Base-by-base conservation (phyloP, 2,888 invertebrate genomes). In the Horisme vitalbata region DNA sequence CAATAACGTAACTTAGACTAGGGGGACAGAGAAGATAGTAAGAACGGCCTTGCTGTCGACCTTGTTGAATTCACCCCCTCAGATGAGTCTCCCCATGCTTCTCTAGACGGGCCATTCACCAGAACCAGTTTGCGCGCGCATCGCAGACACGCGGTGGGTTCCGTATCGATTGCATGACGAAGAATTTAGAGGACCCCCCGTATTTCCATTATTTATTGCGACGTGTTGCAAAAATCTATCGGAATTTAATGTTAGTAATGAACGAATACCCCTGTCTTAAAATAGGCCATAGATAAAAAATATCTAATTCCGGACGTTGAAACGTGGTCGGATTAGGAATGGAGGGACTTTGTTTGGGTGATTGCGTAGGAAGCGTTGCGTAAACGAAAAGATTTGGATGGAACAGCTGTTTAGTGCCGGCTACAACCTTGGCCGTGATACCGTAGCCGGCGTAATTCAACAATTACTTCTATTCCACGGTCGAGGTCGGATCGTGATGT, bases 341-440 rank as follows among this genome's bases (percentile, higher is more conserved):
- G 14, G 13, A 30, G 13, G 14, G 28, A 43, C 35, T 33, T 6
- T 39, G 26, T 26, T 8, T 41, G 24, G 37, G 23, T 15, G 6
- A 41, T 33, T 14, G 41, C 41, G 46, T 54, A 32, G 50, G 38
- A 45, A 14, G 38, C 41, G 39, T 64, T 65, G 54, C 59, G 57
- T 54, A 64, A 66, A 46, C 18, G 36, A 56, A 61, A 57, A 59
- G 52, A 59, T 63, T 59, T 56, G 49, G 52, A 60, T 60, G 57
- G 52, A 68, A 57, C 79, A 79, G 77, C 75, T 77, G 80, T 75
- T 75, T 31, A 41, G 41, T 57, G 63, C 44, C 41, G 44, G 35
- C 45, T 57, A 52, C 63, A 79, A 77, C 86, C 87, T 86, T 88
- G 87, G 77, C 87, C 84, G 80, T 85, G 83, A 82, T 78, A 74